Evolutionary conservation across 2,888 invertebrate genomes (phyloP).

Genomic region (Synanthedon vespiformis): DNA sequence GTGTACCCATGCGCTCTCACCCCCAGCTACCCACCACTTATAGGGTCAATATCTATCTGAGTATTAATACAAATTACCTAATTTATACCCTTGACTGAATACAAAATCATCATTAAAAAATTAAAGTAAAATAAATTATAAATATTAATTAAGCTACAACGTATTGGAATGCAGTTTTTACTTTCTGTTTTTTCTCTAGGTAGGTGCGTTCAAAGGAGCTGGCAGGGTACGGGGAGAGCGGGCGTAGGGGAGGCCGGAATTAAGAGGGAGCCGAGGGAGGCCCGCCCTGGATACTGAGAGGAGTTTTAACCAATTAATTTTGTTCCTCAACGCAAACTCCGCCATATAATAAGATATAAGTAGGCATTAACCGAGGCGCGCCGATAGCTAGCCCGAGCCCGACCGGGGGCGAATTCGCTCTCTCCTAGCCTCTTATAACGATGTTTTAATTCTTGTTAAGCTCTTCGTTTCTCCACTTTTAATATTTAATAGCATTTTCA

Average conservation of each 20-base stretch:
- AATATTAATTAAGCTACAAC: conserved; percentile 62
- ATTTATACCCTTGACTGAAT: no score
- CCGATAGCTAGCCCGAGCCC: conserved; percentile 61
- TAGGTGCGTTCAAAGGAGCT: conserved; percentile 71
- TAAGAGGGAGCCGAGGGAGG: conserved; percentile 56
- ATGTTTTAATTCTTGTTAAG: conserved; percentile 71
- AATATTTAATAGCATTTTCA: conserved; percentile 71
- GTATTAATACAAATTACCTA: no score
- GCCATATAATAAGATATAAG: conserved; percentile 72
- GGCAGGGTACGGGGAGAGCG: conserved; percentile 40
- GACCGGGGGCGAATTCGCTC: conserved; percentile 55
- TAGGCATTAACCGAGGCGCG: conserved; percentile 69
- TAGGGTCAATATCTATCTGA: no score
- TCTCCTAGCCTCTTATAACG: conserved; percentile 63
- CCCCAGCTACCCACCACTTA: no score
- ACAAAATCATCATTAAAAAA: no score
- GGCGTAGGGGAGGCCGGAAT: conserved; percentile 36
- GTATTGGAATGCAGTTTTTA: conserved; percentile 53
- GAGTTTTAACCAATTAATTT: conserved; percentile 74
- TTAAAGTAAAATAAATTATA: neutral
- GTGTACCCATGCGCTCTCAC: no score
- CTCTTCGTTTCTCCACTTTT: conserved; percentile 70
- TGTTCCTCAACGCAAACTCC: conserved; percentile 72
- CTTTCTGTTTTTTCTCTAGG: conserved; percentile 72
- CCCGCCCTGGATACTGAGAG: conserved; percentile 71